These are phyloP conservation scores for Lochmaea crataegi DNA, from an alignment of 2,888 invertebrate species.

Conservation along the genomic window DNA sequence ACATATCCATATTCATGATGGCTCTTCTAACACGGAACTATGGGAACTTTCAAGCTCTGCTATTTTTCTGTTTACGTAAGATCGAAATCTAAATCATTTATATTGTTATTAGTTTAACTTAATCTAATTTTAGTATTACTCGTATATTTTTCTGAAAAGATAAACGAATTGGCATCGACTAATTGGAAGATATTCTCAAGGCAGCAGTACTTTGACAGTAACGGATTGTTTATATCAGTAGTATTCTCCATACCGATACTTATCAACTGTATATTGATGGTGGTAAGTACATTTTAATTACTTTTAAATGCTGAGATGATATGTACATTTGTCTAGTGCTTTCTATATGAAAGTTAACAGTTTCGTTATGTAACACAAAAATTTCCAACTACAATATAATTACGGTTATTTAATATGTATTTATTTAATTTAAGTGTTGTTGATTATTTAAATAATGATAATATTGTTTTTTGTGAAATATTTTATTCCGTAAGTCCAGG, in stretches of 20 bases:
- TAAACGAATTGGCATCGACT: slow-evolving; percentile 88
- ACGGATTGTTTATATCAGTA: slow-evolving; percentile 92
- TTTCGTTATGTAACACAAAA: too few species aligned
- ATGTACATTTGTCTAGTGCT: too few species aligned
- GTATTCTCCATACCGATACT: slow-evolving; percentile 94
- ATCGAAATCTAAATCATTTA: slow-evolving; percentile 52
- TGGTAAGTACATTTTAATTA: slow-evolving; percentile 75
- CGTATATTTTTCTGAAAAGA: slow-evolving; percentile 90
- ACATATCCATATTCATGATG: slow-evolving; percentile 80
- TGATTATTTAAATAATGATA: too few species aligned
- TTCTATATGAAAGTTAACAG: not conserved
- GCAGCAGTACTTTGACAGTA: slow-evolving; percentile 94
- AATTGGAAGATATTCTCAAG: slow-evolving; percentile 90
- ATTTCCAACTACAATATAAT: too few species aligned
- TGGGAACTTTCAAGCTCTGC: slow-evolving; percentile 86
- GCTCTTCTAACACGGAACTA: slow-evolving; percentile 86
- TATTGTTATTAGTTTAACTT: not conserved
- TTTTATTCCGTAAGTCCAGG: too few species aligned
- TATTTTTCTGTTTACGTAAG: slow-evolving; percentile 85
- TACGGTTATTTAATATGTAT: too few species aligned
- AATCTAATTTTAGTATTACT: slow-evolving; percentile 76
- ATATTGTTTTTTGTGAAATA: too few species aligned
- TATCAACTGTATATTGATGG: slow-evolving; percentile 92
- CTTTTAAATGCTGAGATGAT: not conserved
- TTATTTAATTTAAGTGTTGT: too few species aligned